A percentile compares a stretch with the other conserved stretches of the same genome.
Evolutionary conservation across 2,888 invertebrate species (phyloP).

Genomic region (Pristionchus mayeri): DNA sequence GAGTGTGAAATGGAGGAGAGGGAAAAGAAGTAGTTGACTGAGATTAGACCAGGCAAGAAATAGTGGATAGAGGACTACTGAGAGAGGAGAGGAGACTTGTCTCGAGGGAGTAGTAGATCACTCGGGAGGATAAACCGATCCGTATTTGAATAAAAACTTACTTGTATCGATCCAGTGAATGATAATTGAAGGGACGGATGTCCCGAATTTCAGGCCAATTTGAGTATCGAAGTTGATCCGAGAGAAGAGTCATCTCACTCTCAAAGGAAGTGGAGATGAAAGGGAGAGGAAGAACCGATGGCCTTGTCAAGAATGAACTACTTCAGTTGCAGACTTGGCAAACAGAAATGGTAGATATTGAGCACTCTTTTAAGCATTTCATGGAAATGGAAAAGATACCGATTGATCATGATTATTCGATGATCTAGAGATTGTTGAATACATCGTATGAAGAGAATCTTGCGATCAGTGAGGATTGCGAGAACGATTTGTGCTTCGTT

Average conservation of each 20-base stretch:
- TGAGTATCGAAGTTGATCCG: slow-evolving; percentile 33
- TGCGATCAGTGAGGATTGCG: background rate
- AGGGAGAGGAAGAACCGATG: background rate
- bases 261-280: background rate
- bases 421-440: background rate
- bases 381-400: background rate
- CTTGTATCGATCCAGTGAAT: slow-evolving; percentile 30
- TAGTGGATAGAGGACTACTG: background rate
- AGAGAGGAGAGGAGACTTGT: background rate
- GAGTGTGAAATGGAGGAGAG: slow-evolving; percentile 30
- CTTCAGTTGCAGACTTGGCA: background rate
- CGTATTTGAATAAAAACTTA: slow-evolving; percentile 1
- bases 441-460: background rate
- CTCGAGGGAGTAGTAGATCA: slow-evolving; percentile 11
- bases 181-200: background rate
- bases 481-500: background rate
- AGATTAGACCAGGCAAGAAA: slow-evolving; percentile 26
- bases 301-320: background rate
- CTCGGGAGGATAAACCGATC: background rate
- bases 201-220: slow-evolving; percentile 25
- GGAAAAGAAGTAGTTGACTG: slow-evolving; percentile 28
- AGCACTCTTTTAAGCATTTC: background rate
- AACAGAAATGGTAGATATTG: slow-evolving; percentile 11
- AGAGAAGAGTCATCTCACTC: slow-evolving; percentile 38
- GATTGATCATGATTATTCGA: background rate